Base-by-base conservation (phyloP, 2,888 invertebrate species). In the Elmis aenea region DNA sequence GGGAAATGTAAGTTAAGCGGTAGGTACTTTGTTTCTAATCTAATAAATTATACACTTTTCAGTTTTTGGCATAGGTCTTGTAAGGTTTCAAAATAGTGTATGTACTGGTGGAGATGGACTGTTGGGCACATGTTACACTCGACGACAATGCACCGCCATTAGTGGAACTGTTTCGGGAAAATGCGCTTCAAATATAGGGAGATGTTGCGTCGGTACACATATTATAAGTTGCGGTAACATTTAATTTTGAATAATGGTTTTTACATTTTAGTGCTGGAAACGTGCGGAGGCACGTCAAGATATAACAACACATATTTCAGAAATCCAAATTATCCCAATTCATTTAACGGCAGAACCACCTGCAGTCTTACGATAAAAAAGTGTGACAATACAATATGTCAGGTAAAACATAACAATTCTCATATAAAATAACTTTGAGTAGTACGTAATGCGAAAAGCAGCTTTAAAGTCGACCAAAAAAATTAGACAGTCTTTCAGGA, bases 261-360 rank as follows among this genome's bases (percentile, higher is more conserved):
- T 18, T 18, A 18, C 18, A 18, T 18, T 18, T 18, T 6, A 18
- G 8, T 18, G 18, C 8, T 18, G 8, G 8, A 8, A 18, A 18
- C 18, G 0, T 91, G 91, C 52, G 86, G 87, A 2, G 66, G 72
- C 1, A 74, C 77, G 0, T 81, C 85, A 0, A 74, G 75, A 28
- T 75, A 79, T 29, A 90, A 91, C 62, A 87, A 87, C 55, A 89
- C 90, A 0, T 89, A 90, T 60, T 91, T 90, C 64, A 77, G 79
- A 6, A 91, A 85, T 59, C 81, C 81, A 0, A 79, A 77, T 2
- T 89, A 83, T 66, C 89, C 89, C 0, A 72, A 75, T 0, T 75
- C 83, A 0, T 83, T 79, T 56, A 66, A 75, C 1, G 84, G 83
- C 1, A 83, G 83, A 1, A 73, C 75, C 27, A 72, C 79, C 2